phyloP scores from a whole-genome alignment of 1,140 invertebrate species.

The Hypsibius dujardini region DNA sequence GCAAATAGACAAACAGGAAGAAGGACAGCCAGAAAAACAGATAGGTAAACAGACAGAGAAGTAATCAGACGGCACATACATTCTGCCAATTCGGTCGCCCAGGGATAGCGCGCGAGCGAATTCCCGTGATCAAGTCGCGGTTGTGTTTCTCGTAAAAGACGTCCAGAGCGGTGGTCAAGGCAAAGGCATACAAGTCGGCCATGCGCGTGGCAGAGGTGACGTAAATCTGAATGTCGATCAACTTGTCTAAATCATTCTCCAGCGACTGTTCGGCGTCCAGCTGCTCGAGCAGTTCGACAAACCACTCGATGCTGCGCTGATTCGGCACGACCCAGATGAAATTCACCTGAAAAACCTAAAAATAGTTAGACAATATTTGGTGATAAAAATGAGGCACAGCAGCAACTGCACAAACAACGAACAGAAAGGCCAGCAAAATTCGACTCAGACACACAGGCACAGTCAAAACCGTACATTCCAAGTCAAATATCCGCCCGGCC shows the following conservation, averaged over 20 bases:
- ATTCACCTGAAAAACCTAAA: slow-evolving; percentile 50
- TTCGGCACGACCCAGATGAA: slow-evolving; percentile 98
- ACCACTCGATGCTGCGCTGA: slow-evolving; percentile 91
- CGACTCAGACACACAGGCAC: no score
- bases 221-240: slow-evolving; percentile 94
- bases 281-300: slow-evolving; percentile 74
- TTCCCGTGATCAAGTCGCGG: slow-evolving; percentile 72
- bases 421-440: no score
- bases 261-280: slow-evolving; percentile 81
- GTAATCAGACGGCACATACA: slow-evolving; percentile 26
- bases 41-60: slow-evolving; percentile 19
- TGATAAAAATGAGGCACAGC: no score
- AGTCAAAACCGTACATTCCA: no score
- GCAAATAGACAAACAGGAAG: no score
- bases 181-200: slow-evolving; percentile 82
- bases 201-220: slow-evolving; percentile 79
- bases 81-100: slow-evolving; percentile 88
- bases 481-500: no score
- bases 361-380: slow-evolving; percentile 20
- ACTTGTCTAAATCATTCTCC: slow-evolving; percentile 59
- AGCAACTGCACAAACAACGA: no score
- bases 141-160: slow-evolving; percentile 79
- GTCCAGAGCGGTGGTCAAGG: slow-evolving; percentile 72
- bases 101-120: slow-evolving; percentile 78
- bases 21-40: slow-evolving; percentile 16